Percentiles rank a stretch among this genome's conserved stretches.
Evolutionary conservation across 2,113 vertebrate genomes (phyloP).

Genomic region (Panthera uncia): DNA sequence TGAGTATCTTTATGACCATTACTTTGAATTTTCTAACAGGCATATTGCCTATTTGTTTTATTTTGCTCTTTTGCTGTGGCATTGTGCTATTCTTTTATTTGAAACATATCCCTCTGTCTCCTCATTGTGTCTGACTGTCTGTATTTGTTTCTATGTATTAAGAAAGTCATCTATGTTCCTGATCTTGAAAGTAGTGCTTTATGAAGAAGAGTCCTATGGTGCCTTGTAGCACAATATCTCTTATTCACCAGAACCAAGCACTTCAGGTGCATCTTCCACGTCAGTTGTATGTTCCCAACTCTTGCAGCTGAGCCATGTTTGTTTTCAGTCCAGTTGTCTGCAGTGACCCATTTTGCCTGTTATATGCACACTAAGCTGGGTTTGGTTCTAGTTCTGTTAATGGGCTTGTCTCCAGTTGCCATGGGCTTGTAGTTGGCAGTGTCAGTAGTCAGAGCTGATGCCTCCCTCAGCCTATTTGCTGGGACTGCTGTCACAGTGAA

Average conservation of each 20-base stretch:
- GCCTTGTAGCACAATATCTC: neutral
- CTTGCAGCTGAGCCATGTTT: neutral
- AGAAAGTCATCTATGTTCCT: neutral
- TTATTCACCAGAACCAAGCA: neutral
- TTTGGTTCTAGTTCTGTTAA: neutral
- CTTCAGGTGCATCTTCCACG: neutral
- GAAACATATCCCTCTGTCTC: neutral
- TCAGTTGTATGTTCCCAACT: neutral
- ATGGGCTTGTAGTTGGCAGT: neutral
- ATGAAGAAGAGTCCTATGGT: neutral
- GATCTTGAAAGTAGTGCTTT: neutral
- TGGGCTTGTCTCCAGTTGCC: neutral
- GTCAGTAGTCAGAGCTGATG: neutral
- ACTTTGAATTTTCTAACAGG: neutral
- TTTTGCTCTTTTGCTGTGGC: neutral
- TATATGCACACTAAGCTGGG: neutral
- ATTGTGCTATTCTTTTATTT: neutral
- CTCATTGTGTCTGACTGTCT: neutral
- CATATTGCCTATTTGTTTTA: neutral
- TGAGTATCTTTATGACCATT: neutral
- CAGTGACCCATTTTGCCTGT: neutral
- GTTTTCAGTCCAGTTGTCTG: neutral
- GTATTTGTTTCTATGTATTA: neutral
- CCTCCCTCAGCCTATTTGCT: neutral
- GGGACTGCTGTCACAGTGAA: neutral